These are phyloP conservation scores for Petrolisthes manimaculis DNA, from an alignment of 2,888 invertebrate genomes.

Conservation along the genomic window DNA sequence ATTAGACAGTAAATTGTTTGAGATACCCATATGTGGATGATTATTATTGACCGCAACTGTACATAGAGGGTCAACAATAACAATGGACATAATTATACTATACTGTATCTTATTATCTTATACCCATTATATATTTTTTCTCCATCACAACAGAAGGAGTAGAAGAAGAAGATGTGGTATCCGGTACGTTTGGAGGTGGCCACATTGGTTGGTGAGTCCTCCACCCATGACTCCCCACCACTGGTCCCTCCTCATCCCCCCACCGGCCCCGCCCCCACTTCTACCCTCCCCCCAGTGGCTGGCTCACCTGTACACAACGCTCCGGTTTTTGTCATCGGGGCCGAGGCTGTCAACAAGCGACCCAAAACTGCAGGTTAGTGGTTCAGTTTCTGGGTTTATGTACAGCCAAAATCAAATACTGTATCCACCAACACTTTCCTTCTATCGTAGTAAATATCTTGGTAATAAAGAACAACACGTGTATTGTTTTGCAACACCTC, in stretches of 20 bases:
- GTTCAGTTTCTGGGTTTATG: not conserved
- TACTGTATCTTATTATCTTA: not conserved
- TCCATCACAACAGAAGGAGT: not conserved
- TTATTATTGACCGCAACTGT: no score
- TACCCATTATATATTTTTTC: not conserved
- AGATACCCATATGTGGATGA: no score
- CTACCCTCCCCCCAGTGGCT: not conserved
- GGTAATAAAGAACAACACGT: no score
- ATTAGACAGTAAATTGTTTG: no score
- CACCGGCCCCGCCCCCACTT: not conserved
- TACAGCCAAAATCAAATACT: not conserved
- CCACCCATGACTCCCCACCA: not conserved
- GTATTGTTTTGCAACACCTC: no score
- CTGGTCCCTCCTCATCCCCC: not conserved
- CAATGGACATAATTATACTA: not conserved
- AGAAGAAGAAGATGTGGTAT: not conserved
- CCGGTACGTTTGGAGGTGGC: slow-evolving; percentile 19
- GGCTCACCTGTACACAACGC: not conserved
- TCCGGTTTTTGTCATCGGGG: slow-evolving; percentile 13
- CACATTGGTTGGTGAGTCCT: not conserved
- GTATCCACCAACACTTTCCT: no score
- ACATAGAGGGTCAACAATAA: not conserved
- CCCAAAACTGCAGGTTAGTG: slow-evolving; percentile 10
- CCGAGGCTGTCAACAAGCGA: slow-evolving; percentile 12
- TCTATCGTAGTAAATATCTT: no score